These are phyloP conservation scores for Perizoma flavofasciatum DNA, from an alignment of 2,888 invertebrate species.

Conservation along the genomic window DNA sequence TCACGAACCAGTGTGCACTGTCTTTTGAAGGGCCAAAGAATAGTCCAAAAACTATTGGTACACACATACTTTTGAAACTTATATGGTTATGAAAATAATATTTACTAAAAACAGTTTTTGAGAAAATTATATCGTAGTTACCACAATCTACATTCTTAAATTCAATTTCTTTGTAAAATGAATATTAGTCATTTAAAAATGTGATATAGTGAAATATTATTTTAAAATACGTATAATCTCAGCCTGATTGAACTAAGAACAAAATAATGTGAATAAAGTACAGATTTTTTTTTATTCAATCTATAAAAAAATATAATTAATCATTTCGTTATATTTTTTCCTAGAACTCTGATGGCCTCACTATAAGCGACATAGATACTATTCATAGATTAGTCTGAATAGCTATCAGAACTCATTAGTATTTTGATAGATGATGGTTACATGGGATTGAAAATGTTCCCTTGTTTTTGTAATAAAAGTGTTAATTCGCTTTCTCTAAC, in stretches of 20 bases:
- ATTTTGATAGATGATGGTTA: too few relatives aligned
- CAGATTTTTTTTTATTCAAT: neutral
- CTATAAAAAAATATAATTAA: neutral
- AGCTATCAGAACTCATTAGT: too few relatives aligned
- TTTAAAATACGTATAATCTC: slow-evolving; percentile 12
- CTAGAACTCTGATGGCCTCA: too few relatives aligned
- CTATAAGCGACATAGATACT: too few relatives aligned
- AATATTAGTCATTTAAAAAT: slow-evolving; percentile 28
- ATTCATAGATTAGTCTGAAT: too few relatives aligned
- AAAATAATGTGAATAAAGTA: neutral
- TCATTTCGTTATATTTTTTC: too few relatives aligned
- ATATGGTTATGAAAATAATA: slow-evolving; percentile 1
- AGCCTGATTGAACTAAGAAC: neutral
- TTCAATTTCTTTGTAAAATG: slow-evolving; percentile 2
- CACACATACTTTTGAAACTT: neutral
- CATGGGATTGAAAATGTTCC: too few relatives aligned
- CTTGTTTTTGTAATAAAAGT: too few relatives aligned
- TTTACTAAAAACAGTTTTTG: neutral
- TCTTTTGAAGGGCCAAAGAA: slow-evolving; percentile 13
- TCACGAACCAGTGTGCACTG: neutral
- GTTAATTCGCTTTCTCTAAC: too few relatives aligned
- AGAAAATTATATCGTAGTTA: too few relatives aligned
- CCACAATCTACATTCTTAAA: neutral
- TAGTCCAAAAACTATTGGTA: slow-evolving; percentile 8
- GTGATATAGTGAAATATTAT: slow-evolving; percentile 33